Base-by-base conservation (phyloP, 2,888 invertebrate species). In the Agonopterix arenella region DNA sequence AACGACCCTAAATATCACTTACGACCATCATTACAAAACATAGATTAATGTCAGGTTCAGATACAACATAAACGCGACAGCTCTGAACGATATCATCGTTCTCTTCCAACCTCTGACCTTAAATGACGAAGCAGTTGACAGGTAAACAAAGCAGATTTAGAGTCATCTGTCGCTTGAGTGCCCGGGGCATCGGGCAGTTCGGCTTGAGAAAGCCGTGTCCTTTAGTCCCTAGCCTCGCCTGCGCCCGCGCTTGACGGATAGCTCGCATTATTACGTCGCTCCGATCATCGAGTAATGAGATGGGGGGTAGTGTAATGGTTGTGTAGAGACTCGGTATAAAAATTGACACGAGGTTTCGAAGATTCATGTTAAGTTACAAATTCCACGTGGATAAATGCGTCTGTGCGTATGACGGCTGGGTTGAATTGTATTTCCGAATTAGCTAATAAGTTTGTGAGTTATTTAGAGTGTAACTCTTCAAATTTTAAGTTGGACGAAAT, bases 141-240 rank as follows among this genome's bases (percentile, higher is more conserved):
- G 62, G 64, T 58, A 65, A 68, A 66, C 67, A 68, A 64, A 68
- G 62, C 66, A 57, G 70, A 69, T 64, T 62, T 61, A 64, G 62
- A 61, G 56, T 62, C 66, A 67, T 65, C 65, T 68, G 68, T 72
- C 70, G 64, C 58, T 50, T 60, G 58, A 56, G 54, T 52, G 52
- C 51, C 45, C 53, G 45, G 7, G 28, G 28, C 28, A 28, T 28
- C 47, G 53, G 43, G 36, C 58, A 44, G 57, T 54, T 58, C 64
- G 60, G 69, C 75, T 28, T 83, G 84, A 74, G 84, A 84, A 80
- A 80, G 79, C 66, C 58, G 73, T 82, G 82, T 84, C 84, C 84
- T 84, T 81, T 82, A 10, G 52, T 54, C 13, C 56, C 59, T 57
- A 52, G 44, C 44, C 16, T 41, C 56, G 54, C 48, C 48, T 53